These are phyloP conservation scores for Peromyscus nudipes DNA, from an alignment of 2,797 vertebrate species.

Conservation along the genomic window DNA sequence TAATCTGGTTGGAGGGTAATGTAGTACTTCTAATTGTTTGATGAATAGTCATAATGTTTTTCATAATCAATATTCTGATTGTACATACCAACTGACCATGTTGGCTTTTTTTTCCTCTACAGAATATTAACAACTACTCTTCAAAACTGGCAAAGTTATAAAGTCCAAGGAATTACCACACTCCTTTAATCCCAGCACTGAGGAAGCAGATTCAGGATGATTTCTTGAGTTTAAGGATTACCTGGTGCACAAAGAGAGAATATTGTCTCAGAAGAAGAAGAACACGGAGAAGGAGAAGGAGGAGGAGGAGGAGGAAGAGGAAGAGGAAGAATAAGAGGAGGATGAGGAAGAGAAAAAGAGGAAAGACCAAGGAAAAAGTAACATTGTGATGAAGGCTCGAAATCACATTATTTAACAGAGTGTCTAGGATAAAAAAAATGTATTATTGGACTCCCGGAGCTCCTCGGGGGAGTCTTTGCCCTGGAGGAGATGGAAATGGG, in stretches of 20 bases:
- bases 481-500: too few species aligned
- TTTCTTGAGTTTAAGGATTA: too few species aligned
- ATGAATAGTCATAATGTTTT: not conserved
- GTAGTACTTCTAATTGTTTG: not conserved
- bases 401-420: not conserved
- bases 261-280: not conserved
- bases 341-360: not conserved
- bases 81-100: too few species aligned
- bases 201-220: too few species aligned
- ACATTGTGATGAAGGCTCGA: not conserved
- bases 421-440: not conserved
- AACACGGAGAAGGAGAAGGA: too few species aligned
- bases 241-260: not conserved
- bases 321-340: not conserved
- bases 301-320: not conserved
- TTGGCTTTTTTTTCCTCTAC: too few species aligned
- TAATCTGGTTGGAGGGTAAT: too few species aligned
- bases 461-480: too few species aligned
- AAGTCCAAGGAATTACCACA: not conserved
- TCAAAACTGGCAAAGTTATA: not conserved
- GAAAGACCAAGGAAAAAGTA: not conserved
- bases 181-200: too few species aligned
- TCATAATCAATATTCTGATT: not conserved
- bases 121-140: too few species aligned
- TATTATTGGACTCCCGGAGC: too few species aligned